Conservation (phyloP, 2,888 invertebrate genomes). For the Therioaphis trifolii region DNA sequence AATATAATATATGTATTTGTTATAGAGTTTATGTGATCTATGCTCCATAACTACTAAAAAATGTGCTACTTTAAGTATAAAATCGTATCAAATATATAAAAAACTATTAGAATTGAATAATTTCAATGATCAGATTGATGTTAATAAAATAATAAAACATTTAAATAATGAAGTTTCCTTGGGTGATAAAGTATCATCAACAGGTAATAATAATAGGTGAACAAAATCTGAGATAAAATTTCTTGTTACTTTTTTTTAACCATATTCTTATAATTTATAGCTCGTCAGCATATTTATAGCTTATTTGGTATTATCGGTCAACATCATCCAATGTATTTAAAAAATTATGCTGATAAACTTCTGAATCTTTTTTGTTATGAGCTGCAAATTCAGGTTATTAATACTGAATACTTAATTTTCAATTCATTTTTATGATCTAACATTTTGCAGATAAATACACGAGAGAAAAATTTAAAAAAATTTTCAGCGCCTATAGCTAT, state of each 20-base stretch:
- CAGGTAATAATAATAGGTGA: constrained; percentile 15
- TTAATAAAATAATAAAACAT: constrained; percentile 28
- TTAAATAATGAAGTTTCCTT: constrained; percentile 32
- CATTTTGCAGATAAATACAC: background rate
- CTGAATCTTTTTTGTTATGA: constrained; percentile 38
- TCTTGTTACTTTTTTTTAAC: background rate
- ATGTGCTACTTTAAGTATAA: constrained; percentile 10
- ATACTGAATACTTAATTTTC: background rate
- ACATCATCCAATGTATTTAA: constrained; percentile 44
- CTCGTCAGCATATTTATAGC: constrained; percentile 34
- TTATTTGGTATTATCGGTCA: constrained; percentile 45
- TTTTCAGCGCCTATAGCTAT: constrained; percentile 11
- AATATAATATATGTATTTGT: background rate
- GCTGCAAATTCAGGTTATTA: constrained; percentile 37
- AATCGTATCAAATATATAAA: constrained; percentile 42
- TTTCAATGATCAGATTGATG: constrained; percentile 43
- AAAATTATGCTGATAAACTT: constrained; percentile 38
- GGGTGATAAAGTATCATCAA: constrained; percentile 11
- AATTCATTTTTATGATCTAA: background rate
- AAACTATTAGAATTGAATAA: constrained; percentile 3
- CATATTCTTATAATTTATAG: constrained; percentile 26
- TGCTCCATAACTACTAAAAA: constrained; percentile 8
- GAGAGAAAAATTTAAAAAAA: background rate
- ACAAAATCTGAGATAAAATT: background rate
- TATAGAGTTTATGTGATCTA: constrained; percentile 25